Base-by-base conservation (phyloP, 2,888 invertebrate species). In the Platynereis dumerilii region DNA sequence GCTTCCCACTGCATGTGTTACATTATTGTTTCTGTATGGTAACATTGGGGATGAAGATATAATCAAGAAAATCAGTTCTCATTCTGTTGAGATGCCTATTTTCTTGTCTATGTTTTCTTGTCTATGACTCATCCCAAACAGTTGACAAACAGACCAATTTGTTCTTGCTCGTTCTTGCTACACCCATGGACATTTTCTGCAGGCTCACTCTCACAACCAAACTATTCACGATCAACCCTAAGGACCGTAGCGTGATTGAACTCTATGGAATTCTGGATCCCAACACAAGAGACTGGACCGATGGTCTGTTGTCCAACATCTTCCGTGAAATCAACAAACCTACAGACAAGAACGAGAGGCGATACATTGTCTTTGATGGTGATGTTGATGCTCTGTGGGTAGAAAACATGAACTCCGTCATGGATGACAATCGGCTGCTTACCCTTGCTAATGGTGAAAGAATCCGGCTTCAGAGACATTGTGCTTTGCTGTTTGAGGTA, bases 321-420 rank as follows among this genome's bases (percentile, higher is more conserved):
- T 96, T 96, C 85, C 88, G 95, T 56, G 93, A 94, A 80, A 91
- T 94, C 85, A 95, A 95, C 85, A 91, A 88, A 85, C 92, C 90
- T 0, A 85, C 85, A 1, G 91, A 91, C 22, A 89, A 87, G 76
- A 86, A 90, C 70, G 93, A 94, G 80, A 88, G 89, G 61, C 89
- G 90, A 66, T 94, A 93, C 81, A 92, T 94, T 56, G 86, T 95
- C 56, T 95, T 94, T 85, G 96, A 96, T 80, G 96, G 96, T 1
- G 94, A 95, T 80, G 94, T 96, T 1, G 95, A 96, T 86, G 92
- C 95, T 0, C 87, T 94, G 48, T 96, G 95, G 95, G 93, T 96
- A 71, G 96, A 96, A 85, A 96, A 95, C 85, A 95, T 96, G 94
- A 96, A 95, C 86, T 94, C 94, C 0, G 94, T 96, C 1, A 95